These are phyloP conservation scores for Drosophila mimica DNA, from an alignment of 2,888 invertebrate species.

Conservation along the genomic window DNA sequence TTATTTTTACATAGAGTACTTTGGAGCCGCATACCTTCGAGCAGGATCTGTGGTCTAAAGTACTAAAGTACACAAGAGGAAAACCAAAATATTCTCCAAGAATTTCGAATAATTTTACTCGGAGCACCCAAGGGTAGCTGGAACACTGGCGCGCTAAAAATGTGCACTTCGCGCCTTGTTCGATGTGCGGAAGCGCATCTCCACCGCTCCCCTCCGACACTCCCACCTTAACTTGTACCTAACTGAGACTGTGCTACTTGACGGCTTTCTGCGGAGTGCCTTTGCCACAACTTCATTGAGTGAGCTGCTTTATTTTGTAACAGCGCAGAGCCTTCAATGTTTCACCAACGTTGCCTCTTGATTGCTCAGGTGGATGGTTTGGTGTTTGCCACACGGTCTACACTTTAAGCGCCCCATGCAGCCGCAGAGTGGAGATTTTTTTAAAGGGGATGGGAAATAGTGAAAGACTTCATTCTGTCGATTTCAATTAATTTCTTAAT, in stretches of 20 bases:
- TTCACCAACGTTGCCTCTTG: conserved; percentile 19
- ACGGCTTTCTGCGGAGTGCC: conserved; percentile 3
- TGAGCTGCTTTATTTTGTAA: conserved; percentile 10
- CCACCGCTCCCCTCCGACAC: neutral
- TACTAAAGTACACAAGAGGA: conserved; percentile 15
- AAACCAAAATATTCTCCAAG: conserved; percentile 46
- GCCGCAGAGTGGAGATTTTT: conserved; percentile 14
- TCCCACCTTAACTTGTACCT: neutral
- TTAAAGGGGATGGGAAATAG: conserved; percentile 22
- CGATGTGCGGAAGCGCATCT: conserved; percentile 50
- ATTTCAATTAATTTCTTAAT: conserved; percentile 57
- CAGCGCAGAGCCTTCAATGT: neutral
- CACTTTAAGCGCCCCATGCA: neutral
- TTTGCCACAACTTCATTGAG: conserved; percentile 28
- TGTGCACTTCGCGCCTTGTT: conserved; percentile 56
- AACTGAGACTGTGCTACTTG: conserved; percentile 22
- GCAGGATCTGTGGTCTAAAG: conserved; percentile 2
- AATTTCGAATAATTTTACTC: conserved; percentile 38
- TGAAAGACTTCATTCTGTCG: conserved; percentile 35
- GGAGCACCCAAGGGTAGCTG: conserved; percentile 3
- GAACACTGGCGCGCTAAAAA: conserved; percentile 37
- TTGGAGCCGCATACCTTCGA: neutral
- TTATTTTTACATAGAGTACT: neutral
- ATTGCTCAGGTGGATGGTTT: conserved; percentile 39
- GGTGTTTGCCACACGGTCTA: conserved; percentile 12